Evolutionary conservation across 1,140 invertebrate species (phyloP).

Genomic region (Venturia canescens): DNA sequence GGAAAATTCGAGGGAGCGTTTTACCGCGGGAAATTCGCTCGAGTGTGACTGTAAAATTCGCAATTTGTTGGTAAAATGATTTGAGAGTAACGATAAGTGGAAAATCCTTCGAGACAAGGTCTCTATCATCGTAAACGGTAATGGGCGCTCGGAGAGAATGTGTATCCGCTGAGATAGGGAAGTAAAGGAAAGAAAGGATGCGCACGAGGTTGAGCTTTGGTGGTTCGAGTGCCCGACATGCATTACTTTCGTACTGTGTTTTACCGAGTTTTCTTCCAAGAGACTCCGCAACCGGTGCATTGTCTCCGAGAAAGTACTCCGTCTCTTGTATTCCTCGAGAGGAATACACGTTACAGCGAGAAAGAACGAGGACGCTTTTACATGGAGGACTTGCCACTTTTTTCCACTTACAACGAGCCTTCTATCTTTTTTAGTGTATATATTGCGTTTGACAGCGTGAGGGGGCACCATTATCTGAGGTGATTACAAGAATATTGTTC

Average conservation of each 20-base stretch:
- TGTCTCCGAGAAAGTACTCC: neutral
- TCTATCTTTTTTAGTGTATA: neutral
- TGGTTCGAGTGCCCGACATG: conserved; percentile 20
- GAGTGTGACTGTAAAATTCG: conserved; percentile 31
- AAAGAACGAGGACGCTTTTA: neutral
- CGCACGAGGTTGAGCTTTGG: conserved; percentile 31
- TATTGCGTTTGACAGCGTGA: conserved; percentile 6
- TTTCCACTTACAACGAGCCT: neutral
- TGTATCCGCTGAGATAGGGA: neutral
- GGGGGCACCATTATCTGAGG: conserved; percentile 34
- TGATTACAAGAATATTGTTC: conserved; percentile 51
- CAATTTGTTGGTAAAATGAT: conserved; percentile 45
- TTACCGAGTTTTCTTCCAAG: conserved; percentile 40
- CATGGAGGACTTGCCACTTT: neutral
- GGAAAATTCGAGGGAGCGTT: neutral
- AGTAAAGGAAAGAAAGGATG: neutral
- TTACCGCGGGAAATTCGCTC: neutral
- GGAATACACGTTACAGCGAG: conserved; percentile 38
- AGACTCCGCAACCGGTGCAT: neutral
- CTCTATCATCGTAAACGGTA: conserved; percentile 45
- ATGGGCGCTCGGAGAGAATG: conserved; percentile 30
- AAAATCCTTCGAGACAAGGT: conserved; percentile 18
- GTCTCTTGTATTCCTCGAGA: neutral
- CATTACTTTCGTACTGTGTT: conserved; percentile 16
- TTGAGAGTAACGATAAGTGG: conserved; percentile 41